Base-by-base conservation (phyloP, 2,113 vertebrate species). In the Paracanthobrama guichenoti region DNA sequence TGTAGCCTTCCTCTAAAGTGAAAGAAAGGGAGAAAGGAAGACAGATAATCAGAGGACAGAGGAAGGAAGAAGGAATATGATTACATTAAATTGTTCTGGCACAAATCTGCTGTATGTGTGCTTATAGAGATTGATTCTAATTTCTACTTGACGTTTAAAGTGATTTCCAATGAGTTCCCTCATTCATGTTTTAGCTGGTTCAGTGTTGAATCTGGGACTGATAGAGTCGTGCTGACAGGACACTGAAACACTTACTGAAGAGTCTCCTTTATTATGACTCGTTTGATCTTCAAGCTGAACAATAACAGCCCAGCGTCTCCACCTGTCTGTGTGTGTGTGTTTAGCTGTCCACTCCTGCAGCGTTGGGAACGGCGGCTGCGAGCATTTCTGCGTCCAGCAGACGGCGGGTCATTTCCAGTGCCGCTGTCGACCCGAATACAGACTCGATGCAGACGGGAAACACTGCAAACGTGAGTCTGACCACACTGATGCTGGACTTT, bases 321-420 rank as follows among this genome's bases (percentile, higher is more conserved):
- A 60, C 10, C 20, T 26, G 22, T n/a, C 69, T 28, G 5, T 85
- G 14, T 82, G 28, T 60, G 53, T 81, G 39, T 55, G 10, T 77
- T 0, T 6, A 99, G 98, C 95, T 1, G 79, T 96, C 75, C 94
- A 91, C 88, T 94, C 96, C 0, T 99, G 97, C 0, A 73, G 95
- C 12, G 69, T 97, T 81, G 93, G 94, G 87, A 98, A 98, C 0
- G 97, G 97, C 0, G 97, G 98, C 86, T 99, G 98, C 0, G 96
- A 99, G 71, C 98, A 98, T 8, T 87, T 93, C 84, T 99, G 97
- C 0, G 86, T 96, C 72, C 96, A 97, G 93, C 93, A 98, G 90
- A 96, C 94, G 0, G 86, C 86, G 3, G 88, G 91, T 0, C 95
- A 94, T 86, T 95, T 96, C 86, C 96, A 85, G 82, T 99, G 97